Percentiles rank a stretch among this genome's conserved stretches.
phyloP scores from a whole-genome alignment of 2,888 invertebrate species.

The Ernsta delagoae region DNA sequence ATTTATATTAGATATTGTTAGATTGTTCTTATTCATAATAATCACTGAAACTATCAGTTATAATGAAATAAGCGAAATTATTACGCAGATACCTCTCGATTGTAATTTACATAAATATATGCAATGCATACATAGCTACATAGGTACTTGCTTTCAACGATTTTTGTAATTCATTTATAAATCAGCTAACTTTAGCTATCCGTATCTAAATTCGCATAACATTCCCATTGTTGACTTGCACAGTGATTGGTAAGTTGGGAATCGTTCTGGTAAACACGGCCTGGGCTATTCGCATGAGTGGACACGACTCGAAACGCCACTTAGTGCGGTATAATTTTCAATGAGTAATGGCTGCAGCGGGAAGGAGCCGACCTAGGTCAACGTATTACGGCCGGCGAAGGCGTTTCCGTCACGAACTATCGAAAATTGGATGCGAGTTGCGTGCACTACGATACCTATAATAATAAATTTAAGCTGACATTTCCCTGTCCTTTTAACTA shows the following conservation, averaged over 20 bases:
- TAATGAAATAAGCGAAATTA: no score
- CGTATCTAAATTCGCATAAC: not conserved
- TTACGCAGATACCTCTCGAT: no score
- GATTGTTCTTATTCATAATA: no score
- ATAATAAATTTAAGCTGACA: constrained; percentile 6
- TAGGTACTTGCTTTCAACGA: no score
- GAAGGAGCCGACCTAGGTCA: constrained; percentile 72
- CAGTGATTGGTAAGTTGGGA: constrained; percentile 2
- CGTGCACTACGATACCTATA: constrained; percentile 18
- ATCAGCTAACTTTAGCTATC: no score
- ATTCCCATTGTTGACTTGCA: constrained; percentile 5
- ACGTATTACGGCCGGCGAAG: constrained; percentile 66
- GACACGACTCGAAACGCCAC: constrained; percentile 76
- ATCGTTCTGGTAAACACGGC: constrained; percentile 28
- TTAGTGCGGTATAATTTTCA: constrained; percentile 81
- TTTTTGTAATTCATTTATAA: no score
- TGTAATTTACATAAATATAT: no score
- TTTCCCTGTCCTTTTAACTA: not conserved
- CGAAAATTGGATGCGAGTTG: constrained; percentile 30
- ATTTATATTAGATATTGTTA: no score
- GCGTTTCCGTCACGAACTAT: constrained; percentile 55
- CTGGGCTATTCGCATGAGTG: constrained; percentile 56
- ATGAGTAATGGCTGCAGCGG: constrained; percentile 70
- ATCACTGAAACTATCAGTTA: no score
- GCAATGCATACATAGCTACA: no score